These are phyloP conservation scores for Anagyrus pseudococci DNA, from an alignment of 2,888 invertebrate species.

Conservation along the genomic window DNA sequence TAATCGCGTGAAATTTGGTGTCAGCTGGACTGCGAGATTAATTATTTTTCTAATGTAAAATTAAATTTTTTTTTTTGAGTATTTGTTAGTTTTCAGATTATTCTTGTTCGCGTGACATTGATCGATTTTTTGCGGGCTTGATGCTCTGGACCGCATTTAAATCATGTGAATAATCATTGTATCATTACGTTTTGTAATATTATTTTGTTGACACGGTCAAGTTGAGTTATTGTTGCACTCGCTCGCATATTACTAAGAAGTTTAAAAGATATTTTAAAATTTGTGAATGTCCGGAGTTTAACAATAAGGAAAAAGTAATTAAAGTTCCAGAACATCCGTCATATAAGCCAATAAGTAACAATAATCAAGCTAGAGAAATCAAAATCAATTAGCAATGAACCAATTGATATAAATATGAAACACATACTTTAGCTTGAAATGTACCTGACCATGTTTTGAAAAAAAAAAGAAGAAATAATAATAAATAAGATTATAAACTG, in stretches of 20 bases:
- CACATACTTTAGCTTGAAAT: slow-evolving; percentile 49
- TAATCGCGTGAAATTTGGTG: slow-evolving; percentile 21
- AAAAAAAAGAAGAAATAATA: no score
- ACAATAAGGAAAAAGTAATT: slow-evolving; percentile 14
- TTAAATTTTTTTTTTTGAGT: slow-evolving; percentile 2
- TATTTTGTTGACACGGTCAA: slow-evolving; percentile 23
- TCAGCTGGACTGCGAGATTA: slow-evolving; percentile 34
- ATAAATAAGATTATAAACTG: slow-evolving; percentile 36
- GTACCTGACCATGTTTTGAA: slow-evolving; percentile 56
- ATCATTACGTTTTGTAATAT: slow-evolving; percentile 13
- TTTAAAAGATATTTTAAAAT: slow-evolving; percentile 10
- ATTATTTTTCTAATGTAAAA: slow-evolving; percentile 19
- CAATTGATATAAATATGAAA: slow-evolving; percentile 32
- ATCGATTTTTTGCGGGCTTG: slow-evolving; percentile 9
- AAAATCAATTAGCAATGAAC: slow-evolving; percentile 33
- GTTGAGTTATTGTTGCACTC: slow-evolving; percentile 25
- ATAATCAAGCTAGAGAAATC: slow-evolving; percentile 34
- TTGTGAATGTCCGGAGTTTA: slow-evolving; percentile 24
- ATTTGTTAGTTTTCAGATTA: slow-evolving; percentile 22
- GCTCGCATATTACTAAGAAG: slow-evolving; percentile 22
- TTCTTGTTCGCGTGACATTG: slow-evolving; percentile 16
- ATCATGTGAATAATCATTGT: slow-evolving; percentile 27
- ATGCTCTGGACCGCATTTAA: slow-evolving; percentile 7
- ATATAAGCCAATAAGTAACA: slow-evolving; percentile 32
- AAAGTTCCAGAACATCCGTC: slow-evolving; percentile 29